Percentiles rank a stretch among this genome's conserved stretches.
Evolutionary conservation across 2,113 vertebrate species (phyloP).

Genomic region (Bombycilla garrulus): DNA sequence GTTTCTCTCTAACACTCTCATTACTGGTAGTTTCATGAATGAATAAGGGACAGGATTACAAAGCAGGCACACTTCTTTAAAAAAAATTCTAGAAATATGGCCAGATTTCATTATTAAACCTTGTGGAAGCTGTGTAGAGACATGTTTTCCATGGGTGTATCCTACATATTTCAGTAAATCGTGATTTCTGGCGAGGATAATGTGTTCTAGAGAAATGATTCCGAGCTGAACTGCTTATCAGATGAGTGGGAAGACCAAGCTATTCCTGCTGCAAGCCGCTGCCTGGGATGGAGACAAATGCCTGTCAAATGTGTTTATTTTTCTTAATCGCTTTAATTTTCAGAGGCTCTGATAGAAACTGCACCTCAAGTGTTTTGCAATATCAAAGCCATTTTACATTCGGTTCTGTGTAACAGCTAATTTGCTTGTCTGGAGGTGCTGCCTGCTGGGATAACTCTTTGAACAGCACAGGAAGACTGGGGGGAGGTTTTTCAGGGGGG

Average conservation of each 20-base stretch:
- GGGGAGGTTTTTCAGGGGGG: accelerated
- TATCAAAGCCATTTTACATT: not conserved
- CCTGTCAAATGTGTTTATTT: not conserved
- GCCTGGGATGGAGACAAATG: not conserved
- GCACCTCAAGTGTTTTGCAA: not conserved
- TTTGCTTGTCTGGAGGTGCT: not conserved
- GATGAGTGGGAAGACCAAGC: conserved; percentile 53
- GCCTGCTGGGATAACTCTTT: not conserved
- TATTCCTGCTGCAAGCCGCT: conserved; percentile 26
- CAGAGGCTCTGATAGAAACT: not conserved
- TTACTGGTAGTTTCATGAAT: conserved; percentile 43
- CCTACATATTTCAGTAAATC: conserved; percentile 27
- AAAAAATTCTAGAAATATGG: not conserved
- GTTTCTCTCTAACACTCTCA: not conserved
- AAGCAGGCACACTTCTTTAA: not conserved
- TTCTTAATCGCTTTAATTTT: not conserved
- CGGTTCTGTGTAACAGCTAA: accelerated
- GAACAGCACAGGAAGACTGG: accelerated
- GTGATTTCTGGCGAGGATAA: conserved; percentile 46
- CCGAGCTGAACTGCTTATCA: not conserved
- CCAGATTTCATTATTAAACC: conserved; percentile 30
- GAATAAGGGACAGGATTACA: conserved; percentile 22
- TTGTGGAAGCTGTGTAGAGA: not conserved
- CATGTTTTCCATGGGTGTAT: conserved; percentile 43
- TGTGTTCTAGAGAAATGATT: not conserved